phyloP scores from a whole-genome alignment of 2,888 invertebrate genomes.

The Callimorpha dominula region DNA sequence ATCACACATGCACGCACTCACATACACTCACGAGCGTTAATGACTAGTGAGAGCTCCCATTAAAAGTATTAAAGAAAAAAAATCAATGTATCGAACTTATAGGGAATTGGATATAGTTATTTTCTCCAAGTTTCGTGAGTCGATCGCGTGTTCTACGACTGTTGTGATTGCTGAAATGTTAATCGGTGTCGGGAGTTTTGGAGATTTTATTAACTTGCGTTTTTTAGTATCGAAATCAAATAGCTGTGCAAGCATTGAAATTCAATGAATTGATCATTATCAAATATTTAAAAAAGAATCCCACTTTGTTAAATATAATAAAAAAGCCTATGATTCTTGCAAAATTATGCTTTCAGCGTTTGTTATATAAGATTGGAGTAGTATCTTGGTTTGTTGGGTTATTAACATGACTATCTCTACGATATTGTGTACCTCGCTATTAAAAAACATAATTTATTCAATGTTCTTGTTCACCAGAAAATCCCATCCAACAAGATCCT shows the following conservation, averaged over 20 bases:
- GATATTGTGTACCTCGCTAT: too few relatives aligned
- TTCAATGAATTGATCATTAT: too few relatives aligned
- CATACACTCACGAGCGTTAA: slow-evolving; percentile 61
- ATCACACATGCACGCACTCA: slow-evolving; percentile 27
- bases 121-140: slow-evolving; percentile 71
- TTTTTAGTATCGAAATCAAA: slow-evolving; percentile 61
- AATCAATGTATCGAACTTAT: slow-evolving; percentile 73
- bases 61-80: slow-evolving; percentile 74
- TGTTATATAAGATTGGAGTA: not conserved
- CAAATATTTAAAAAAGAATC: not conserved
- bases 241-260: slow-evolving; percentile 36
- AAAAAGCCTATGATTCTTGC: not conserved
- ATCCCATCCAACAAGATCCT: slow-evolving; percentile 15
- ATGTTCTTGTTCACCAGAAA: not conserved
- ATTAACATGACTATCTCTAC: too few relatives aligned
- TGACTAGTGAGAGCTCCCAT: slow-evolving; percentile 75
- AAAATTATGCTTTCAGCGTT: not conserved
- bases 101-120: slow-evolving; percentile 73
- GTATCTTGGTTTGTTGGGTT: not conserved
- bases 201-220: slow-evolving; percentile 75
- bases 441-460: too few relatives aligned
- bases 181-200: slow-evolving; percentile 72
- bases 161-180: slow-evolving; percentile 82
- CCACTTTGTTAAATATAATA: too few relatives aligned
- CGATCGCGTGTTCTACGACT: slow-evolving; percentile 73